These are phyloP conservation scores for Formicarius rufipectus DNA, from an alignment of 2,113 vertebrate species.

Conservation along the genomic window DNA sequence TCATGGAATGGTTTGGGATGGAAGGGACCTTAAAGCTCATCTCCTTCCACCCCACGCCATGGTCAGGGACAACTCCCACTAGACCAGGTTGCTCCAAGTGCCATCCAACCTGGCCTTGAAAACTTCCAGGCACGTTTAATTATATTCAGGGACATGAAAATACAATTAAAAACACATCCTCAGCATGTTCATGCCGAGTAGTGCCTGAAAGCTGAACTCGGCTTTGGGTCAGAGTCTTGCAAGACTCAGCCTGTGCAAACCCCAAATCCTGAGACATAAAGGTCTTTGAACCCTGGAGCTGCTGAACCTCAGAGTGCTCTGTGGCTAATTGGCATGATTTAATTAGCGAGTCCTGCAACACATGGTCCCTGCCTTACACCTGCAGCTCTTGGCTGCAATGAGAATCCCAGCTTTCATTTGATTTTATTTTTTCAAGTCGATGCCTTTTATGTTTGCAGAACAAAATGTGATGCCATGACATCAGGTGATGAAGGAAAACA, in stretches of 20 bases:
- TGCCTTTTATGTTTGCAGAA: neutral
- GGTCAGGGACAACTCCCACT: neutral
- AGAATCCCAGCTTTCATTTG: neutral
- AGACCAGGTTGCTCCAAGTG: neutral
- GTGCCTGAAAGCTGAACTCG: neutral
- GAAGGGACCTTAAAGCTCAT: neutral
- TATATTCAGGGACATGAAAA: neutral
- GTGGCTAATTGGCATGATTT: neutral
- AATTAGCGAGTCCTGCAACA: neutral
- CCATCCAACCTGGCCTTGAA: neutral
- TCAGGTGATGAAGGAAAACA: neutral
- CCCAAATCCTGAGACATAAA: neutral
- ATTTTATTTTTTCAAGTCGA: neutral
- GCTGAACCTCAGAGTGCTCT: neutral
- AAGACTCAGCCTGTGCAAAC: neutral
- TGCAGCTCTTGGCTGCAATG: neutral
- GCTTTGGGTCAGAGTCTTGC: neutral
- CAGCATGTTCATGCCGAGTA: rapidly evolving
- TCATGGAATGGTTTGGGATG: neutral
- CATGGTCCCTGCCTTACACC: neutral
- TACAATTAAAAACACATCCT: neutral
- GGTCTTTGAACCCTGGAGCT: neutral
- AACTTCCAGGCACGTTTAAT: neutral
- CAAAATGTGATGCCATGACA: rapidly evolving
- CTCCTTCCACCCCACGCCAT: neutral